These are phyloP conservation scores for Megaceryle alcyon DNA, from an alignment of 2,797 vertebrate genomes.

Conservation along the genomic window DNA sequence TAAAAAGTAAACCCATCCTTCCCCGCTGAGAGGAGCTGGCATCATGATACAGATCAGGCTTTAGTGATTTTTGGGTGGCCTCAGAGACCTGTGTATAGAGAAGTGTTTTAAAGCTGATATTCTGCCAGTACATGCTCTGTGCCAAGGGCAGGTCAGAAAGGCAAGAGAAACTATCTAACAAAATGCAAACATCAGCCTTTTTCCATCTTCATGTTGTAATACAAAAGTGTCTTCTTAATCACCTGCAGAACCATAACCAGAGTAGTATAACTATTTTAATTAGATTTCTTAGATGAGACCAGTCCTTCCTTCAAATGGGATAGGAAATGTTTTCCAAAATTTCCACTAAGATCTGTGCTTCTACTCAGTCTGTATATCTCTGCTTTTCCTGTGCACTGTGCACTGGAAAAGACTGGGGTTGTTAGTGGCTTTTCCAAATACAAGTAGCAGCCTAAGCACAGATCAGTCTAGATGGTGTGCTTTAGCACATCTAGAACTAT, in stretches of 20 bases:
- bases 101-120: not conserved
- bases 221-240: not conserved
- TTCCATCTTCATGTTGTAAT: not conserved
- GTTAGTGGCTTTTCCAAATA: not conserved
- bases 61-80: not conserved
- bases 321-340: not conserved
- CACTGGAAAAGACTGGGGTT: not conserved
- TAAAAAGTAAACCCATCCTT: not conserved
- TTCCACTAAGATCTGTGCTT: not conserved
- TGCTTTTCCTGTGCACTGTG: not conserved
- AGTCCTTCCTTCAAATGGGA: not conserved
- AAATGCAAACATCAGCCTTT: not conserved
- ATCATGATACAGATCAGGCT: not conserved
- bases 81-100: not conserved
- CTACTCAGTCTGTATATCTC: not conserved
- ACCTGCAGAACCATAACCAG: not conserved
- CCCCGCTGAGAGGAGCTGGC: not conserved
- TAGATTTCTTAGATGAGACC: not conserved
- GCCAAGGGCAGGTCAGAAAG: conserved; percentile 1
- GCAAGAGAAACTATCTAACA: not conserved
- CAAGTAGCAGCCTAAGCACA: not conserved
- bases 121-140: not conserved
- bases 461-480: not conserved
- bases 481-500: not conserved
- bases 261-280: not conserved